A percentile compares a stretch with the other conserved stretches of the same genome.
phyloP scores from a whole-genome alignment of 1,140 invertebrate species.

The Zaprionus lachaisei region DNA sequence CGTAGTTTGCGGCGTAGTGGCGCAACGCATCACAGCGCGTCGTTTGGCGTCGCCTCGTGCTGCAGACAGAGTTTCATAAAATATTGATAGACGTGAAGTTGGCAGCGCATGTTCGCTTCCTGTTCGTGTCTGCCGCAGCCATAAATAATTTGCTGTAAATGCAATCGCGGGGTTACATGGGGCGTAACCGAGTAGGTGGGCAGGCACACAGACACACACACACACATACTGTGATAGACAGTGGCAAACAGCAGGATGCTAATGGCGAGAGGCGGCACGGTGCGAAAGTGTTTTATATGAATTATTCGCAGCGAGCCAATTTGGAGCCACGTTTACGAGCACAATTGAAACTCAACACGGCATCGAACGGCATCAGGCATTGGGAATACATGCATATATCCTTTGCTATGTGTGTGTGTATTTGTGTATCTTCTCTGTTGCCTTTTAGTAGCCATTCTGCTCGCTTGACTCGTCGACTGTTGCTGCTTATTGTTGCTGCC shows the following conservation, averaged over 20 bases:
- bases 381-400: conserved; percentile 56
- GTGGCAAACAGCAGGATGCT: conserved; percentile 55
- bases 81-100: conserved; percentile 83
- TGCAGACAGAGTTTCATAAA: conserved; percentile 83
- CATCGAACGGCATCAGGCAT: conserved; percentile 46
- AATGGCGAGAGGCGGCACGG: conserved; percentile 75
- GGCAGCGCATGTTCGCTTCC: conserved; percentile 78
- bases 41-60: conserved; percentile 27
- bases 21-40: conserved; percentile 15
- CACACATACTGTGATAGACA: not conserved
- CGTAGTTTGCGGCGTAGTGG: conserved; percentile 41
- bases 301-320: conserved; percentile 79
- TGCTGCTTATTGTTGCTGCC: conserved; percentile 58
- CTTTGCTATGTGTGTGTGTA: conserved; percentile 33
- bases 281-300: conserved; percentile 82
- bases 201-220: conserved; percentile 1
- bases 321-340: conserved; percentile 79
- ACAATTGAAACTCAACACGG: conserved; percentile 76
- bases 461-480: conserved; percentile 60
- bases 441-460: conserved; percentile 74
- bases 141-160: conserved; percentile 83
- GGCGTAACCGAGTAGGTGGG: conserved; percentile 40
- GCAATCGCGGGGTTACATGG: conserved; percentile 76
- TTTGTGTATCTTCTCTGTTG: conserved; percentile 53
- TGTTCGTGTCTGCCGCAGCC: conserved; percentile 82